Conservation (phyloP, 2,888 invertebrate species). For the Acanthacorydalis orientalis region DNA sequence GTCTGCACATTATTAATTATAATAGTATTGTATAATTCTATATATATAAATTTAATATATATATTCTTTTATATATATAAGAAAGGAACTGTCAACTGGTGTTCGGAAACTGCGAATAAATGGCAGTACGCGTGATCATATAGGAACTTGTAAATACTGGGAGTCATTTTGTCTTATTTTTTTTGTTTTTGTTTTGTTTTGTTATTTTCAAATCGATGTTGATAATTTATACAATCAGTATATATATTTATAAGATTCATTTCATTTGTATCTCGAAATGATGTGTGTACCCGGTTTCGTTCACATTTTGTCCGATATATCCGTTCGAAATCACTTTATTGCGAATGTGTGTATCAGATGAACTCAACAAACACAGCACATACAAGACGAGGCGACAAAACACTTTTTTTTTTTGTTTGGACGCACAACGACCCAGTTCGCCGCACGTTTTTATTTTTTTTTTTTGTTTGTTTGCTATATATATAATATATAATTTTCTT, state of each 20-base stretch:
- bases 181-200: slow-evolving; percentile 2
- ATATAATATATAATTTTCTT: no score
- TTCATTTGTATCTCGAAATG: not conserved
- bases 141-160: slow-evolving; percentile 33
- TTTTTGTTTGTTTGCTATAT: not conserved
- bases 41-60: slow-evolving; percentile 3
- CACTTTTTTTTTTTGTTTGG: slow-evolving; percentile 8
- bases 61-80: slow-evolving; percentile 9
- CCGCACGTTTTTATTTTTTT: slow-evolving; percentile 1
- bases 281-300: not conserved
- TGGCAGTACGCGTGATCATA: slow-evolving; percentile 20
- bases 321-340: slow-evolving; percentile 11
- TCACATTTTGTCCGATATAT: not conserved
- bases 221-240: not conserved
- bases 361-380: no score
- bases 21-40: slow-evolving; percentile 2
- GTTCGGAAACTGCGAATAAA: slow-evolving; percentile 3
- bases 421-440: slow-evolving; percentile 7
- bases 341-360: no score
- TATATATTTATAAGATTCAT: no score
- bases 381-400: slow-evolving; percentile 9
- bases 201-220: not conserved
- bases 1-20: not conserved
- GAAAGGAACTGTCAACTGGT: slow-evolving; percentile 21
- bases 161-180: slow-evolving; percentile 8